Base-by-base conservation (phyloP, 2,113 vertebrate species). In the Gobiocypris rarus region DNA sequence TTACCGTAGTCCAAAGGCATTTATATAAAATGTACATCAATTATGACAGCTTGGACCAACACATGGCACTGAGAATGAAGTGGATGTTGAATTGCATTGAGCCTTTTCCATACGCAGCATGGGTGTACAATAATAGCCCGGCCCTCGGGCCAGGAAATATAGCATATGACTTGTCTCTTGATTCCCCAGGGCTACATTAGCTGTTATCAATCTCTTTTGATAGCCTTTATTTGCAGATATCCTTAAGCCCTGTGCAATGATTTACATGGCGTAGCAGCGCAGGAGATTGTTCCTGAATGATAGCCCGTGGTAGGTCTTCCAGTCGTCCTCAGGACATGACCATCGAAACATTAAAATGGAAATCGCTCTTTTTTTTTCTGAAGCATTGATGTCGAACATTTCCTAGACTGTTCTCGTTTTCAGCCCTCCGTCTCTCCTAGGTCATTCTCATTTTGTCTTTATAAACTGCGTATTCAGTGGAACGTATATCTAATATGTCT, bases 141-240 rank as follows among this genome's bases (percentile, higher is more conserved):
- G 63, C 79, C 65, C 54, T 70, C 79, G 22, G 79, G 79, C 79
- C 4, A 81, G 31, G 79, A 81, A 81, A 81, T 81, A 81, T 81
- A 70, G 79, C 79, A 38, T 70, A 54, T 70, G 63, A 81, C 79
- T 81, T 70, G 79, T 81, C 79, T 81, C 65, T 81, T 56, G 79
- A 70, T 70, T 81, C 79, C 79, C 14, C 11, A 56, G 79, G 79
- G 79, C 48, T 81, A 81, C 79, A 70, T 81, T 81, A 15, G 79
- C 63, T 56, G 65, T 31, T 81, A 81, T 81, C 79, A 81, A 81
- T 81, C 79, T 81, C 79, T 41, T 70, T 52, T 70, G 61, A 81
- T 70, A 69, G 79, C 79, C 79, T 81, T 81, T 81, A 81, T 81
- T 81, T 81, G 79, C 79, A 81, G 79, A 81, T 81, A 81, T 81